These are phyloP conservation scores for Bombus superbus DNA, from an alignment of 1,140 invertebrate genomes.

Conservation along the genomic window DNA sequence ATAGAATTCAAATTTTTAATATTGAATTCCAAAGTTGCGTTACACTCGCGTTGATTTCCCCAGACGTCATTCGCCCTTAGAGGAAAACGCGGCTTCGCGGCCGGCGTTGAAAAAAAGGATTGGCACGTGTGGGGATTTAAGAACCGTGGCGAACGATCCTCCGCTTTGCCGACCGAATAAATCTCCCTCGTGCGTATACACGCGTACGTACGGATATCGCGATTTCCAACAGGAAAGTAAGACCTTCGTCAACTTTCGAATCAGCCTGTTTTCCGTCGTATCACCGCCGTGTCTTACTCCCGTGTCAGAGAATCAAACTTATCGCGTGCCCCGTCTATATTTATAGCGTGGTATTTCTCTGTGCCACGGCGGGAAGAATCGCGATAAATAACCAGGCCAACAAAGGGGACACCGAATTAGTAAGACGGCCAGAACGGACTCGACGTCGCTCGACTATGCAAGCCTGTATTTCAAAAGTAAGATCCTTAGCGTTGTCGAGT, in stretches of 20 bases:
- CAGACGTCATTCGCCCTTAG: conserved; percentile 48
- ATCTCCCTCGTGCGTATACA: neutral
- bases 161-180: conserved; percentile 32
- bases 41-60: conserved; percentile 52
- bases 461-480: conserved; percentile 12
- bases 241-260: conserved; percentile 21
- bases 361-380: neutral
- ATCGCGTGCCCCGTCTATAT: conserved; percentile 20
- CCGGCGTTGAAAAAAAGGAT: conserved; percentile 11
- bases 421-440: neutral
- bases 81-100: conserved; percentile 10
- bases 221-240: neutral
- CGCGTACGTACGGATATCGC: no score
- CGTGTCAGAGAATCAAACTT: conserved; percentile 16
- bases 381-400: conserved; percentile 27
- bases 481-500: conserved; percentile 11
- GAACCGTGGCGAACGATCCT: conserved; percentile 12
- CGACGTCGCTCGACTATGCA: neutral
- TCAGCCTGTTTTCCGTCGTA: neutral
- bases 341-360: conserved; percentile 34
- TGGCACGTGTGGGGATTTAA: conserved; percentile 25
- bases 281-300: neutral
- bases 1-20: conserved; percentile 61
- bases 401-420: conserved; percentile 29
- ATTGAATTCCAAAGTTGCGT: conserved; percentile 67